A percentile compares a stretch with the other conserved stretches of the same genome.
Evolutionary conservation across 2,888 invertebrate species (phyloP).

Genomic region (Coleophora deauratella): DNA sequence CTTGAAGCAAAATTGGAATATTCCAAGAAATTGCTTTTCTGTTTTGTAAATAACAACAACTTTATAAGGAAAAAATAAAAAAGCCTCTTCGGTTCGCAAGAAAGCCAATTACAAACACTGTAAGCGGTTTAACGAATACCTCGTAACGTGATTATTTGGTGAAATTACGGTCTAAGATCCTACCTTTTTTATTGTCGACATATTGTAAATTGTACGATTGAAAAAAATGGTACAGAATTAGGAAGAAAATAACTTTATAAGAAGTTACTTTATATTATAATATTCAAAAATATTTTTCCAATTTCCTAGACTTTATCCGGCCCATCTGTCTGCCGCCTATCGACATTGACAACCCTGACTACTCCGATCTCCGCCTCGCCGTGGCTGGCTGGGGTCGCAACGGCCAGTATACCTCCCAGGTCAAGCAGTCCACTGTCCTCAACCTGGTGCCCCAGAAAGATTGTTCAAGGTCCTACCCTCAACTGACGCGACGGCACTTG

Average conservation of each 20-base stretch:
- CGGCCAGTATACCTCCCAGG: slow-evolving; percentile 38
- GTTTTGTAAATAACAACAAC: too few relatives aligned
- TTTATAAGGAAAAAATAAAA: too few relatives aligned
- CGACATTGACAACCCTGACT: slow-evolving; percentile 45
- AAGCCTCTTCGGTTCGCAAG: not conserved
- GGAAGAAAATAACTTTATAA: too few relatives aligned
- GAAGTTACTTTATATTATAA: too few relatives aligned
- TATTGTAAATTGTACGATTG: too few relatives aligned
- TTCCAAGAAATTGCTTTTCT: too few relatives aligned
- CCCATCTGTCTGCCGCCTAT: slow-evolving; percentile 57
- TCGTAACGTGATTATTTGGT: not conserved
- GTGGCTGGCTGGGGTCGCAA: slow-evolving; percentile 63
- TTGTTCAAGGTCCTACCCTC: slow-evolving; percentile 42
- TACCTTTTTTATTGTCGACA: too few relatives aligned
- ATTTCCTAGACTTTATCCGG: slow-evolving; percentile 49
- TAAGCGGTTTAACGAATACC: not conserved
- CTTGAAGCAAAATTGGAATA: too few relatives aligned
- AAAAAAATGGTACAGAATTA: too few relatives aligned
- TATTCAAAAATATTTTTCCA: too few relatives aligned
- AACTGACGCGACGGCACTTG: slow-evolving; percentile 41
- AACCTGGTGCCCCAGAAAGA: slow-evolving; percentile 46
- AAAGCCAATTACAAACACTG: slow-evolving; percentile 1
- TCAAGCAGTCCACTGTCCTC: slow-evolving; percentile 57
- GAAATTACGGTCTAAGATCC: not conserved
- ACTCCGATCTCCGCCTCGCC: slow-evolving; percentile 43